phyloP scores from a whole-genome alignment of 2,797 vertebrate species.

The Rhinella marina region DNA sequence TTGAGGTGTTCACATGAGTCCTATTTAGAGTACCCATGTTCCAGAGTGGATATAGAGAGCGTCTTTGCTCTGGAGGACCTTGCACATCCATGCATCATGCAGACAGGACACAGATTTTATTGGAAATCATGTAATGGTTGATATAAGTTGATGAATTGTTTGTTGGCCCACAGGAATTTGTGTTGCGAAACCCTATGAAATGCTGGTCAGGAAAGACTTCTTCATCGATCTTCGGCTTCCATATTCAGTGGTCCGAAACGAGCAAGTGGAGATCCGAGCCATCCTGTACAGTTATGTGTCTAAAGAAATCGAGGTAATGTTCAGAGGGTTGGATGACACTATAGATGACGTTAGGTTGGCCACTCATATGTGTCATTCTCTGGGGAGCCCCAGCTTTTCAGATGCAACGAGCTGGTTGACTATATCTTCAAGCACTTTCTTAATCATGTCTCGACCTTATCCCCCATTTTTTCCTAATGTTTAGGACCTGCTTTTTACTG shows the following conservation, averaged over 20 bases:
- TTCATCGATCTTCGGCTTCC: constrained; percentile 80
- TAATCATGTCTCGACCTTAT: no score
- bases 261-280: constrained; percentile 79
- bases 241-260: constrained; percentile 77
- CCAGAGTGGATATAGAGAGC: no score
- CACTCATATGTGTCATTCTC: no score
- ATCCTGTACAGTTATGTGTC: constrained; percentile 77
- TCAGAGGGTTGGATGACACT: background rate
- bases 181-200: constrained; percentile 73
- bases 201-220: constrained; percentile 75
- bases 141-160: background rate
- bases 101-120: background rate
- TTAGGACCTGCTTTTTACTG: no score
- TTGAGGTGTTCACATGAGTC: background rate
- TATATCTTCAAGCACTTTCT: no score
- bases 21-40: background rate
- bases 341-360: no score
- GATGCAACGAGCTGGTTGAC: no score
- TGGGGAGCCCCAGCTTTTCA: no score
- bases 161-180: constrained; percentile 67
- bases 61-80: no score
- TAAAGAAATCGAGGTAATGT: constrained; percentile 17
- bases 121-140: background rate
- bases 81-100: no score
- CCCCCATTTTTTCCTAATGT: no score